Conservation (phyloP, 92 coral and sea anemone genomes). For the Actinostola sp. region DNA sequence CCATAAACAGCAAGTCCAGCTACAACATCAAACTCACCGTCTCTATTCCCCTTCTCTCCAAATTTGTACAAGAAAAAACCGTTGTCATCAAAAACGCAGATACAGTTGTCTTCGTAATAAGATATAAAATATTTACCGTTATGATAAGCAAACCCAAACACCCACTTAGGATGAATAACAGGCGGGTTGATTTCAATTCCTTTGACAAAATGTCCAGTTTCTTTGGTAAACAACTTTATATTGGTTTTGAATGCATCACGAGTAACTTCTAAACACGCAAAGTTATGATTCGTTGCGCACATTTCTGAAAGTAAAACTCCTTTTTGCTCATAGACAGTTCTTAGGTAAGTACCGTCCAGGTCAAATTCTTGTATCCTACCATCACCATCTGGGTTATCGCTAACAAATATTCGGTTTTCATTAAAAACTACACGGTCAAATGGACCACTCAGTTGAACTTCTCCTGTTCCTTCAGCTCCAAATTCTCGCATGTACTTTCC, state of each 20-base stretch:
- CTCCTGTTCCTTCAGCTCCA: slow-evolving; percentile 1
- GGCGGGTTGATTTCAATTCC: not conserved
- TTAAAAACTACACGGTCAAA: not conserved
- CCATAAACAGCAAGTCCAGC: slow-evolving; percentile 39
- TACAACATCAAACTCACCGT: not conserved
- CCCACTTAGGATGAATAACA: not conserved
- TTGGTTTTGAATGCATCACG: not conserved
- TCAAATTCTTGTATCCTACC: slow-evolving; percentile 11
- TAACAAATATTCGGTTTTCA: slow-evolving; percentile 1
- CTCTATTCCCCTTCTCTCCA: slow-evolving; percentile 1
- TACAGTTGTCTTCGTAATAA: not conserved
- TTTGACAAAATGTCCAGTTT: not conserved
- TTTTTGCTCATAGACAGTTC: not conserved
- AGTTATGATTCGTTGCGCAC: slow-evolving; percentile 7
- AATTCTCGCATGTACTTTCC: too few species aligned
- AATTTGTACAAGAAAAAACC: slow-evolving; percentile 14
- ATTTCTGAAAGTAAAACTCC: not conserved
- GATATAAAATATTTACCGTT: slow-evolving; percentile 16
- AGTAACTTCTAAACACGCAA: not conserved
- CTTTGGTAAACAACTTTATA: slow-evolving; percentile 14
- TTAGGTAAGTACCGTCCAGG: not conserved
- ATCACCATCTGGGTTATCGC: not conserved
- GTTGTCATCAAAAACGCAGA: slow-evolving; percentile 10
- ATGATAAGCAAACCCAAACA: not conserved
- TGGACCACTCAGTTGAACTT: slow-evolving; percentile 8